These are phyloP conservation scores for Tupiocoris notatus DNA, from an alignment of 2,888 invertebrate genomes.

Conservation along the genomic window DNA sequence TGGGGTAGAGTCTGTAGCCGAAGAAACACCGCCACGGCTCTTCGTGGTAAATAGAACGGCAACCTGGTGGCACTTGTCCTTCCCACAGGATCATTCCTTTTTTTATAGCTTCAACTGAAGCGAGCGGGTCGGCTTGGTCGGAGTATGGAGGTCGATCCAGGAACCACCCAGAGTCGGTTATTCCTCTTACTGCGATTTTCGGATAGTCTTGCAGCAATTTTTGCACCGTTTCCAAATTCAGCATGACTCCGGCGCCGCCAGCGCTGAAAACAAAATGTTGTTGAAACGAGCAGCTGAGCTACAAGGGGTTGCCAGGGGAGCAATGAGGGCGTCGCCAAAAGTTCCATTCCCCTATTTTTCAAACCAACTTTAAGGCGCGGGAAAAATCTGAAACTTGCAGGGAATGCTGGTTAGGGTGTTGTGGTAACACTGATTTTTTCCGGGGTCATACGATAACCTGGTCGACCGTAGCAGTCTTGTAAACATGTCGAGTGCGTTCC, in stretches of 20 bases:
- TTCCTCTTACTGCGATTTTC: conserved; percentile 72
- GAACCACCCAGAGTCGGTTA: conserved; percentile 94
- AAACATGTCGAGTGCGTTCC: too few species aligned
- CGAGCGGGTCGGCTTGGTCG: conserved; percentile 57
- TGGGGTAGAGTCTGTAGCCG: conserved; percentile 83
- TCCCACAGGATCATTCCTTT: conserved; percentile 77
- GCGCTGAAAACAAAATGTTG: conserved; percentile 64
- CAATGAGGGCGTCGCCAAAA: too few species aligned
- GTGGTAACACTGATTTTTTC: too few species aligned
- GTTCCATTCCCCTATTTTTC: too few species aligned
- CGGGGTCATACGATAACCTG: too few species aligned
- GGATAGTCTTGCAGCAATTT: conserved; percentile 65
- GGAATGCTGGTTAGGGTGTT: too few species aligned
- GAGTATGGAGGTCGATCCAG: conserved; percentile 78
- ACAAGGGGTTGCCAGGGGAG: too few species aligned
- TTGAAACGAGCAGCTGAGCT: too few species aligned
- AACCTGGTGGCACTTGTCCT: conserved; percentile 75
- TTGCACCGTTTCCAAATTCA: conserved; percentile 81
- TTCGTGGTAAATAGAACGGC: conserved; percentile 64
- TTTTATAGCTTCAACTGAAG: conserved; percentile 66
- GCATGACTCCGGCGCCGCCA: conserved; percentile 89
- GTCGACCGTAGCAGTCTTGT: too few species aligned
- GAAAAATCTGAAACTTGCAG: too few species aligned
- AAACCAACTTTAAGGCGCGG: too few species aligned
- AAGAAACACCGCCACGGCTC: conserved; percentile 93